Evolutionary conservation across 1,140 invertebrate genomes (phyloP), one percentile per base, ranked within the genome.

Genomic region (Venustaconcha ellipsiformis): DNA sequence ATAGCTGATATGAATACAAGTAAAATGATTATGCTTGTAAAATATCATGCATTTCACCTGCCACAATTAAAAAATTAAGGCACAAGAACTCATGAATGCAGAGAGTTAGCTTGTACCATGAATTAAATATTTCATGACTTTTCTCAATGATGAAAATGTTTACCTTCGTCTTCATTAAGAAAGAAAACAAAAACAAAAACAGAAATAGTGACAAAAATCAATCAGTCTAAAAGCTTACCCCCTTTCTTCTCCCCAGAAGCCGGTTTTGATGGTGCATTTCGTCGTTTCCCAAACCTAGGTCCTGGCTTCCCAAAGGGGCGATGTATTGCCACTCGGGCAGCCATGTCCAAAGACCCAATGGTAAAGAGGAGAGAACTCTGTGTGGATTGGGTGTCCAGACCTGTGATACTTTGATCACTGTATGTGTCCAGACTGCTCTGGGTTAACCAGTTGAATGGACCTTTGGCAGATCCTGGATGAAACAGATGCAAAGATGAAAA

Each of bases 381-480:
- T 20, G 72, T 65, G 56, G n/a, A 55, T 30, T 79, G 75, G 56
- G 83, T 80, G 14, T 82, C 81, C 65, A 78, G 67, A 23, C 81
- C 76, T 15, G 83, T 55, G 70, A 67, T 78, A 66, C 74, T 79
- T 62, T 71, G 72, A 17, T 87, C 86, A 57, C 83, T 79, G 74
- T 84, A 90, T 12, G 90, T 90, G 70, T 90, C 88, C 56, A 90
- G 68, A 78, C 85, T 89, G 66, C 87, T 90, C 81, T 89, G 88
- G 17, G 90, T 91, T 65, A 91, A 75, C 90, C 90, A 91, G 78
- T 91, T 90, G 81, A 86, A 91, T 15, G 88, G 86, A 17, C 82
- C 84, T 70, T 76, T 80, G 1, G 81, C 78, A 30, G 75, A 80
- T 72, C 70, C 80, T 85, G 57, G 62, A 79, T 71, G 37, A 17